These are phyloP conservation scores for Geodia barretti DNA, from an alignment of 37 sponge, comb jelly and placozoan genomes.

Conservation along the genomic window DNA sequence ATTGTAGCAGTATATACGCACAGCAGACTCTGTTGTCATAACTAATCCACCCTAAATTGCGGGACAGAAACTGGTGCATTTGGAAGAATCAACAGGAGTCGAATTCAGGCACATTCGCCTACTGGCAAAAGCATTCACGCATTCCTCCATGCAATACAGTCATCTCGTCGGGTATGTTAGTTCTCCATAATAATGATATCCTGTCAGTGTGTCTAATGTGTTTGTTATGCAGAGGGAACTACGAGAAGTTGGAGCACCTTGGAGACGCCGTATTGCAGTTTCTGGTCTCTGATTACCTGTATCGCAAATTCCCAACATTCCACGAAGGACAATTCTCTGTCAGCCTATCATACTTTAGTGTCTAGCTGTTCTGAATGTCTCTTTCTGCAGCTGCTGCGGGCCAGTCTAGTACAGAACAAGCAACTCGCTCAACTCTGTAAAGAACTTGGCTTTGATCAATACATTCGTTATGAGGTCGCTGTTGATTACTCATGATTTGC, in stretches of 20 bases:
- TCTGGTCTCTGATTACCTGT: conserved; percentile 48
- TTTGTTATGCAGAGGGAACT: conserved; percentile 59
- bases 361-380: too few relatives aligned
- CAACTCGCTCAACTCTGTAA: conserved; percentile 56
- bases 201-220: background rate
- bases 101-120: conserved; percentile 65
- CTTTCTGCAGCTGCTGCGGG: conserved; percentile 50
- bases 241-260: conserved; percentile 83
- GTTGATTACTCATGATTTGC: background rate
- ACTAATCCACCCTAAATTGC: background rate
- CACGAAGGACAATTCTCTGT: conserved; percentile 80
- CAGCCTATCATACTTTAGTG: too few relatives aligned
- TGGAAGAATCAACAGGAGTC: conserved; percentile 63
- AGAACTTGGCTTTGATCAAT: conserved; percentile 52
- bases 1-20: background rate
- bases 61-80: conserved; percentile 29
- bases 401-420: conserved; percentile 70
- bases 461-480: conserved; percentile 10
- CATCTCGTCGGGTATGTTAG: conserved; percentile 54
- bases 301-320: conserved; percentile 58
- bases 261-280: conserved; percentile 82
- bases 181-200: too few relatives aligned
- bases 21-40: too few relatives aligned
- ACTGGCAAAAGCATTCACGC: conserved; percentile 74
- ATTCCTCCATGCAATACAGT: conserved; percentile 51